Percentiles rank a stretch among this genome's conserved stretches.
Evolutionary conservation across 2,888 invertebrate species (phyloP).

Genomic region (Dorcus hopei): DNA sequence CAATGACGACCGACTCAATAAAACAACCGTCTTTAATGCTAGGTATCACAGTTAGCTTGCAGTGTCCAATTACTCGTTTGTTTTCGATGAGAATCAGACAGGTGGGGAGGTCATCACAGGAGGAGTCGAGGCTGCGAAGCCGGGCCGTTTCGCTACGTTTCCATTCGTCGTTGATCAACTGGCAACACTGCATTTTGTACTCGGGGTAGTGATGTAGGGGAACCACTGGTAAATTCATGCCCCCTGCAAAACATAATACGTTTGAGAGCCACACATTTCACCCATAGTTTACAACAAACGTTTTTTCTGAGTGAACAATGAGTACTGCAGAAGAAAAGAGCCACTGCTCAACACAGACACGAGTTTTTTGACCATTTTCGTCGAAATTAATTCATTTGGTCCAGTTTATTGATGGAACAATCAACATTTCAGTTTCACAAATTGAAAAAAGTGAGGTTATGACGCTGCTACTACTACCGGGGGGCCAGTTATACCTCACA

Average conservation of each 20-base stretch:
- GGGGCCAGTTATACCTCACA: no score
- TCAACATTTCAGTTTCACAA: no score
- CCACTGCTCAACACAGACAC: no score
- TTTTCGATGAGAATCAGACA: constrained; percentile 65
- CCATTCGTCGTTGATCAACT: constrained; percentile 84
- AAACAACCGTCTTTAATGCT: constrained; percentile 69
- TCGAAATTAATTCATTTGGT: no score
- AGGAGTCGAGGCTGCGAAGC: constrained; percentile 68
- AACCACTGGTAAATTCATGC: constrained; percentile 51
- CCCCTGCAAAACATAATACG: no score
- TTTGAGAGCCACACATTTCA: background rate
- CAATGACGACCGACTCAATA: constrained; percentile 79
- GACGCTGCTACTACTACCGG: no score
- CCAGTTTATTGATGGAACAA: no score
- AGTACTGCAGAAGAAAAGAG: no score
- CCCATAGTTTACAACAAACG: no score
- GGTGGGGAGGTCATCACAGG: constrained; percentile 70
- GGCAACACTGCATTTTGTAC: constrained; percentile 68
- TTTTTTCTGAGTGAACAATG: no score
- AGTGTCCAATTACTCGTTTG: constrained; percentile 67
- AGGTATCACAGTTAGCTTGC: constrained; percentile 73
- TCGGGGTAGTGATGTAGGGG: constrained; percentile 72
- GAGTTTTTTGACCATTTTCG: no score
- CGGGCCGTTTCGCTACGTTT: constrained; percentile 77
- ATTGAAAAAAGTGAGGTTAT: no score